A percentile compares a stretch with the other conserved stretches of the same genome.
These are phyloP conservation scores for Cryptotermes secundus DNA, from an alignment of 1,140 invertebrate species.

Conservation along the genomic window DNA sequence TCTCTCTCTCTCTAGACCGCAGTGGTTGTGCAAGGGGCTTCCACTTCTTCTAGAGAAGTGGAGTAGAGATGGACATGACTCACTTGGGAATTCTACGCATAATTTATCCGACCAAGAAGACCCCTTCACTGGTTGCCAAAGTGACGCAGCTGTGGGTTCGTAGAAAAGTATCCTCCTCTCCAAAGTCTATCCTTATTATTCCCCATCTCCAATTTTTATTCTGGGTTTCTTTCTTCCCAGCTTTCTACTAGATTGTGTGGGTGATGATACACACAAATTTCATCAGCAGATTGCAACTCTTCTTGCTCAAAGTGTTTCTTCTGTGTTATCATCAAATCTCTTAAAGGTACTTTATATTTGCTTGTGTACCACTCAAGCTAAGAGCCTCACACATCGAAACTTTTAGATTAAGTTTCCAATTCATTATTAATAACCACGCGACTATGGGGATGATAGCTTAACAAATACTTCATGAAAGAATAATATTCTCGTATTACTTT, in stretches of 20 bases:
- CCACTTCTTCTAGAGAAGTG: not conserved
- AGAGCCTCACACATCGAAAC: not conserved
- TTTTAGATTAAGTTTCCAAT: too few relatives aligned
- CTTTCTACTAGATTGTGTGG: not conserved
- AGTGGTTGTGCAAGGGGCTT: not conserved
- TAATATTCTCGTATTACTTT: too few relatives aligned
- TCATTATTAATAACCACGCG: too few relatives aligned
- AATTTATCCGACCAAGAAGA: conserved; percentile 11
- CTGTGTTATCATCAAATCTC: not conserved
- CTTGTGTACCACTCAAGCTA: not conserved
- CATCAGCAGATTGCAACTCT: not conserved
- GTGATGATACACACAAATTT: not conserved
- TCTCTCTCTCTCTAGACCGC: not conserved
- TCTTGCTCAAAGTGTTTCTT: not conserved
- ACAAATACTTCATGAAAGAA: too few relatives aligned
- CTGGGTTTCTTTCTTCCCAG: not conserved
- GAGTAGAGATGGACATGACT: conserved; percentile 18
- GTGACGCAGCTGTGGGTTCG: not conserved
- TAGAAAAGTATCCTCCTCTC: not conserved
- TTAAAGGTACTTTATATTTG: not conserved
- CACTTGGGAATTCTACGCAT: not conserved
- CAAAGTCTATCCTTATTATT: not conserved
- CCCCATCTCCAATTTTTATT: too few relatives aligned
- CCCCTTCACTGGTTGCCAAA: not conserved
- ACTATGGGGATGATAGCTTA: too few relatives aligned